Conservation (phyloP, 2,888 invertebrate genomes). For the Xestia xanthographa region DNA sequence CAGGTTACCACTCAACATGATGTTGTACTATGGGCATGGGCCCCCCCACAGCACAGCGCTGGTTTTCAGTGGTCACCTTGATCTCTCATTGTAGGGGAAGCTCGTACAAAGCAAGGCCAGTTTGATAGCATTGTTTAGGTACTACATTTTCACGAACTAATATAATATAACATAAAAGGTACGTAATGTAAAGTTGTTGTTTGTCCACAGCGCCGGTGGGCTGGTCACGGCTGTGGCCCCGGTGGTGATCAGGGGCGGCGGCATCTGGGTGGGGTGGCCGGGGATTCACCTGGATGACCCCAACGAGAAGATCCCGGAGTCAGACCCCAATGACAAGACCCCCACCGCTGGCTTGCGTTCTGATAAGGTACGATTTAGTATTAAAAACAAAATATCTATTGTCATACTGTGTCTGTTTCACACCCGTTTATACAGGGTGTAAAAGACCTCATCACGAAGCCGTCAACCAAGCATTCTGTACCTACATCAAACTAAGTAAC, state of each 20-base stretch:
- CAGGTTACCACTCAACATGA: too few species aligned
- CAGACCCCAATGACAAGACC: conserved; percentile 95
- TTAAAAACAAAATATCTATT: neutral
- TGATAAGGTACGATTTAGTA: conserved; percentile 91
- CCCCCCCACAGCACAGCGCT: too few species aligned
- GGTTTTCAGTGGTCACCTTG: too few species aligned
- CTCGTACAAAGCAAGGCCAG: too few species aligned
- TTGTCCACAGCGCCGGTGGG: conserved; percentile 94
- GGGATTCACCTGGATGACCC: conserved; percentile 95
- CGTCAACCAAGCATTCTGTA: too few species aligned
- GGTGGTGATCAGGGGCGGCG: conserved; percentile 95
- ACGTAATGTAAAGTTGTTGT: neutral
- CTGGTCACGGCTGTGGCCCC: conserved; percentile 97
- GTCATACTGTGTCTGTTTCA: neutral
- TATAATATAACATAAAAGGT: neutral
- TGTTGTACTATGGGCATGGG: too few species aligned
- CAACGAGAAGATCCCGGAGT: conserved; percentile 95
- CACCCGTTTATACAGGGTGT: neutral
- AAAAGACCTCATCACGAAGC: too few species aligned
- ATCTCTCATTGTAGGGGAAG: too few species aligned
- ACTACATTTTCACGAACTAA: neutral
- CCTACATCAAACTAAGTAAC: too few species aligned
- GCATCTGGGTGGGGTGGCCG: conserved; percentile 98
- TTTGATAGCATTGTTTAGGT: neutral
- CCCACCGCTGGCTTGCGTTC: conserved; percentile 96